These are phyloP conservation scores for Drosophila aff. DNA, from an alignment of 1,140 invertebrate genomes.

Conservation along the genomic window DNA sequence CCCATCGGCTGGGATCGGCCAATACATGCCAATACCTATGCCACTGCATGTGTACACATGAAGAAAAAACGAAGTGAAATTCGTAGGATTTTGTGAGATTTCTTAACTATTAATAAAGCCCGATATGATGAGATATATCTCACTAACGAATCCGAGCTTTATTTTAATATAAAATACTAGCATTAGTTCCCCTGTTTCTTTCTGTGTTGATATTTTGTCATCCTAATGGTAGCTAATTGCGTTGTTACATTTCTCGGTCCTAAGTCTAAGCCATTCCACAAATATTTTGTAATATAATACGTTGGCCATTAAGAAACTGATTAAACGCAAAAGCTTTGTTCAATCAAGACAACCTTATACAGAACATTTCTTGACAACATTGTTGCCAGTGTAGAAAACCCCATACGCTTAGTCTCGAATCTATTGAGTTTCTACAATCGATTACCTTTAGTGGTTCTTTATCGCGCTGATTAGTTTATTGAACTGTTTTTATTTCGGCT, in stretches of 20 bases:
- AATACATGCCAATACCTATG: slow-evolving; percentile 22
- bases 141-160: neutral
- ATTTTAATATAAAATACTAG: neutral
- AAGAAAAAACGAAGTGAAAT: neutral
- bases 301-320: neutral
- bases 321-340: neutral
- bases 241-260: neutral
- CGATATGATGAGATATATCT: no score
- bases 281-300: neutral
- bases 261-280: neutral
- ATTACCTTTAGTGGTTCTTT: slow-evolving; percentile 14
- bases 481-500: slow-evolving; percentile 18
- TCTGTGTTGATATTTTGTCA: neutral
- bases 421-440: neutral
- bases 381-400: slow-evolving; percentile 17
- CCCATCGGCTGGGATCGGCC: slow-evolving; percentile 23
- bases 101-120: neutral
- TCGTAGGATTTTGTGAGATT: accelerated
- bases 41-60: slow-evolving; percentile 20
- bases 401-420: neutral
- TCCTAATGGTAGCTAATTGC: neutral
- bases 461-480: slow-evolving; percentile 40
- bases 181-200: neutral
- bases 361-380: neutral
- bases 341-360: no score